Evolutionary conservation across 2,113 vertebrate species (phyloP).

Genomic region (Ramphastos sulfuratus): DNA sequence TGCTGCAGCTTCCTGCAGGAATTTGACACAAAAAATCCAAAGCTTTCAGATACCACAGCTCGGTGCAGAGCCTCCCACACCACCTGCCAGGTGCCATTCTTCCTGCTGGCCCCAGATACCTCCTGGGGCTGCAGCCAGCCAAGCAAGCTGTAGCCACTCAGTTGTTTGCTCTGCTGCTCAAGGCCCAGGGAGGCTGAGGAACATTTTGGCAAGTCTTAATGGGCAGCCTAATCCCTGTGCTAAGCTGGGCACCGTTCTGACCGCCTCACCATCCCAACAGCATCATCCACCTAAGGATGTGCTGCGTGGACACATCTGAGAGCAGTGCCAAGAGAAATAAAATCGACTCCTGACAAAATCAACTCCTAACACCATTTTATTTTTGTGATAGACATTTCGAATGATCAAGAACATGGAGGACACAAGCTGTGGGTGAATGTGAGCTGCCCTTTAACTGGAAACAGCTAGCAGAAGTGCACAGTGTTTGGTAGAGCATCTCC

Average conservation of each 20-base stretch:
- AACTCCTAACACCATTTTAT: too few relatives aligned
- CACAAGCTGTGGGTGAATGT: rapidly evolving
- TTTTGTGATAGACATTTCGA: background rate
- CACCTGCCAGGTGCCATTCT: background rate
- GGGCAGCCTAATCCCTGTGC: rapidly evolving
- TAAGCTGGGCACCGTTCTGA: background rate
- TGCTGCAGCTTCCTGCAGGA: background rate
- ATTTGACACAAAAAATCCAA: background rate
- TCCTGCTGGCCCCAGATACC: background rate
- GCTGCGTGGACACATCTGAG: background rate
- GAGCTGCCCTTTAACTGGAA: rapidly evolving
- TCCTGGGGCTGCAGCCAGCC: background rate
- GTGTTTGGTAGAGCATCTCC: rapidly evolving
- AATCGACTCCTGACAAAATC: background rate
- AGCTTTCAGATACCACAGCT: background rate
- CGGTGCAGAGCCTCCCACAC: rapidly evolving
- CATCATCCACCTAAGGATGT: background rate
- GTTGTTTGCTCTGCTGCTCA: background rate
- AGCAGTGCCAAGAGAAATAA: background rate
- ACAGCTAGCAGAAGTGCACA: background rate
- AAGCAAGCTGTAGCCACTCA: rapidly evolving
- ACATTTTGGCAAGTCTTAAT: background rate
- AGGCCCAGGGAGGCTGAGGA: background rate
- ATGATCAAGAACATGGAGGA: background rate
- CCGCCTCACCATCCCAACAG: background rate